phyloP scores from a whole-genome alignment of 1,140 invertebrate species.

The Mercenaria mercenaria region DNA sequence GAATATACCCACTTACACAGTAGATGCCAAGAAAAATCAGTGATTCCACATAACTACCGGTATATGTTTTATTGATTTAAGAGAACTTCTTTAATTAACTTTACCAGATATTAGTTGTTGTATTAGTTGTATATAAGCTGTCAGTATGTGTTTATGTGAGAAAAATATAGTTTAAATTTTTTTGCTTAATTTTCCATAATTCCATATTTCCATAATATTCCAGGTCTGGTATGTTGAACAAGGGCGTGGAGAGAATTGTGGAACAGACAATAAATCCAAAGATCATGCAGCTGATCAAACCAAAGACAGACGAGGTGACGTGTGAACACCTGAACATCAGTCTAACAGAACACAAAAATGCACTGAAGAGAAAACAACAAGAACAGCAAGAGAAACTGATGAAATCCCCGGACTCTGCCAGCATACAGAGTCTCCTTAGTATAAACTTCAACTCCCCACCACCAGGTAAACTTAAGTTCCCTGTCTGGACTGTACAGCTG shows the following conservation, averaged over 20 bases:
- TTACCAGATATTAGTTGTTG: too few species aligned
- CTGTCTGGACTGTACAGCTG: too few species aligned
- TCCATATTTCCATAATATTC: too few species aligned
- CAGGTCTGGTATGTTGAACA: constrained; percentile 93
- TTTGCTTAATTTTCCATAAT: too few species aligned
- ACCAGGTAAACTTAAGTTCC: constrained; percentile 45
- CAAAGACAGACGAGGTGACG: constrained; percentile 95
- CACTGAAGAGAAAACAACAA: constrained; percentile 72
- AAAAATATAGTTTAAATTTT: too few species aligned
- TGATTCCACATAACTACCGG: too few species aligned
- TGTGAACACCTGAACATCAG: constrained; percentile 95
- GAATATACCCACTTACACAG: too few species aligned
- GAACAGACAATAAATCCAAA: constrained; percentile 98
- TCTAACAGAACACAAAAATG: constrained; percentile 77
- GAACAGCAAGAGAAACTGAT: constrained; percentile 75
- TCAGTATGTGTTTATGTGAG: too few species aligned
- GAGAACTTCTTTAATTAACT: too few species aligned
- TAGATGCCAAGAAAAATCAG: too few species aligned
- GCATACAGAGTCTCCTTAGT: constrained; percentile 62
- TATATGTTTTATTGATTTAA: too few species aligned
- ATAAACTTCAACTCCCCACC: constrained; percentile 66
- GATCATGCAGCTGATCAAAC: constrained; percentile 93
- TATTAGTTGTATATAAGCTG: too few species aligned
- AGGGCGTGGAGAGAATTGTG: constrained; percentile 96
- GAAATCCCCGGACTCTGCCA: constrained; percentile 54